These are phyloP conservation scores for Yponomeuta evonymella DNA, from an alignment of 2,888 invertebrate species.

Conservation along the genomic window DNA sequence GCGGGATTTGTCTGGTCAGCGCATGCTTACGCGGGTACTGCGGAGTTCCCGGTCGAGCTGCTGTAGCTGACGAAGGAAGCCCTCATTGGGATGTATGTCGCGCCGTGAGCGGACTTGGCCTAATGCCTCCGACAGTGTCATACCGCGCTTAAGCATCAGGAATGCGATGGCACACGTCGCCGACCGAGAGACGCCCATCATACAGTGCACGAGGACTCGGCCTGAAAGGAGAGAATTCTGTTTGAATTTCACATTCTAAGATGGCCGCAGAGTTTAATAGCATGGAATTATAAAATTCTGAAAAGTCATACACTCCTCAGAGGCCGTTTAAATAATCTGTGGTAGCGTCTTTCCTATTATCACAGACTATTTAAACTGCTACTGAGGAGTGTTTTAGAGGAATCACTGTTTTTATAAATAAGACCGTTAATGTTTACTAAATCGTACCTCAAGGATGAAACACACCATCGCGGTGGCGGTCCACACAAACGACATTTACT, in stretches of 20 bases:
- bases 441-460: no score
- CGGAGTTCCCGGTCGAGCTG: conserved; percentile 79
- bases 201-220: conserved; percentile 86
- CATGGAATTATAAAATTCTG: no score
- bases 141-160: conserved; percentile 85
- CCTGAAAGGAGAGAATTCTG: conserved; percentile 60
- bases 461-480: no score
- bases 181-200: conserved; percentile 88
- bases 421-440: no score
- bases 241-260: neutral
- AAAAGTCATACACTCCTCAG: no score
- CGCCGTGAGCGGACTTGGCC: conserved; percentile 81
- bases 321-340: no score
- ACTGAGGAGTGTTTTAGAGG: no score
- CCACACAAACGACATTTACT: no score
- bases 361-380: no score
- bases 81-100: conserved; percentile 86
- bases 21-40: conserved; percentile 52
- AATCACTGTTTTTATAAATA: no score
- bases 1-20: conserved; percentile 58
- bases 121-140: conserved; percentile 85
- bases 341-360: no score
- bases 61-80: conserved; percentile 86
- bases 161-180: conserved; percentile 88
- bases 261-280: neutral